These are phyloP conservation scores for Eilema sororculum DNA, from an alignment of 2,888 invertebrate species.

Conservation along the genomic window DNA sequence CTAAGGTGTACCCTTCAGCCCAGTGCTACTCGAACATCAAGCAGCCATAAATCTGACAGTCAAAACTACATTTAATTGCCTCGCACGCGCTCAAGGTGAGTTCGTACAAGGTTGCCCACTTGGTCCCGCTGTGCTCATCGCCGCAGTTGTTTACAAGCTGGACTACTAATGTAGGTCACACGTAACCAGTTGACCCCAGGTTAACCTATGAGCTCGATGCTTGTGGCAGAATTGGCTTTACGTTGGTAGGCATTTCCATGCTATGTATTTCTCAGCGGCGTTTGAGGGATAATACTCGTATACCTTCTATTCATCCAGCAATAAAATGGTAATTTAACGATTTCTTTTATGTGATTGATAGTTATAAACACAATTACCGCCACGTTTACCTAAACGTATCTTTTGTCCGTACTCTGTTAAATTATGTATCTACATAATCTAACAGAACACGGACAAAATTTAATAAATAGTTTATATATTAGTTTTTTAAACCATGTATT, in stretches of 20 bases:
- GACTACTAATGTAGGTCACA: background rate
- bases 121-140: background rate
- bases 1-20: background rate
- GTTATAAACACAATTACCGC: too few relatives aligned
- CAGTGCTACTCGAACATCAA: background rate
- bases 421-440: too few relatives aligned
- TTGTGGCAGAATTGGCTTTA: background rate
- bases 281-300: background rate
- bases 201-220: background rate
- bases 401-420: too few relatives aligned
- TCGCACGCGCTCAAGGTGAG: conserved; percentile 18
- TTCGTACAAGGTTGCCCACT: background rate
- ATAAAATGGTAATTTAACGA: background rate
- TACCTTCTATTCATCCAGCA: background rate
- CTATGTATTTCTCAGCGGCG: background rate
- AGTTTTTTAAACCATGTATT: too few relatives aligned
- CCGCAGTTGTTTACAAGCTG: background rate
- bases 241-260: too few relatives aligned
- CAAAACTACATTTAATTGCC: conserved; percentile 18
- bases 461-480: too few relatives aligned
- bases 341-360: background rate
- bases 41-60: conserved; percentile 6
- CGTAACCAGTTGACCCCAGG: background rate
- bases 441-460: too few relatives aligned
- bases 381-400: too few relatives aligned